Conservation (phyloP, 2,113 vertebrate genomes). For the Istiophorus platypterus region DNA sequence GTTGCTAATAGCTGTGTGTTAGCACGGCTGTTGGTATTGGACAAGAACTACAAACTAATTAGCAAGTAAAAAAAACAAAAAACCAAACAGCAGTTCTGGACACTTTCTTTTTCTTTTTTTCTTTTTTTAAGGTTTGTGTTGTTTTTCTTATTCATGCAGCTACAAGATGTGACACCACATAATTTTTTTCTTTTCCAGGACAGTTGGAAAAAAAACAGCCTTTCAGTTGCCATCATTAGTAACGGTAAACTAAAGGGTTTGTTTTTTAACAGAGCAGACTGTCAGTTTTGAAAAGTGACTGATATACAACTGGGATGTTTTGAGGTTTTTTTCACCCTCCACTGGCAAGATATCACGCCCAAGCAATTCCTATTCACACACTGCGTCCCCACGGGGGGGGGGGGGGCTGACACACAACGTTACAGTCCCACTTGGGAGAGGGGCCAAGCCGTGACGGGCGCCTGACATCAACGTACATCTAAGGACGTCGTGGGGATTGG, state of each 20-base stretch:
- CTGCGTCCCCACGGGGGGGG: conserved; percentile 34
- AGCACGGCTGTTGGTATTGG: background rate
- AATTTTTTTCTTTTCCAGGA: background rate
- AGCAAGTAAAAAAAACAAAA: background rate
- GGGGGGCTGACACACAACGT: conserved; percentile 25
- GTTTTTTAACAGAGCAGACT: background rate
- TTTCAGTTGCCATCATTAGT: background rate
- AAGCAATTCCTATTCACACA: conserved; percentile 31
- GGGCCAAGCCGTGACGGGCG: conserved; percentile 12
- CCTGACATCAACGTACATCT: background rate
- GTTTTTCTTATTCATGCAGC: background rate
- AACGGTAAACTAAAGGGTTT: background rate
- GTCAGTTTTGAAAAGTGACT: conserved; percentile 23
- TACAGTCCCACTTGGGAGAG: conserved; percentile 13
- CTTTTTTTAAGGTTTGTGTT: no score
- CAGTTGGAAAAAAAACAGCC: background rate
- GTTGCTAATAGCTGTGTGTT: background rate
- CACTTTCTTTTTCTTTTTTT: background rate
- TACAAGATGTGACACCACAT: background rate
- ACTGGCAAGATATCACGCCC: conserved; percentile 16
- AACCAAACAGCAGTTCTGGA: background rate
- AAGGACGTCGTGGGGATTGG: conserved; percentile 24
- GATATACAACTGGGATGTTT: conserved; percentile 32
- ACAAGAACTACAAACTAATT: background rate
- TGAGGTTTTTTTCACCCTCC: conserved; percentile 41